These are phyloP conservation scores for Boleophthalmus pectinirostris DNA, from an alignment of 2,113 vertebrate species.

Conservation along the genomic window DNA sequence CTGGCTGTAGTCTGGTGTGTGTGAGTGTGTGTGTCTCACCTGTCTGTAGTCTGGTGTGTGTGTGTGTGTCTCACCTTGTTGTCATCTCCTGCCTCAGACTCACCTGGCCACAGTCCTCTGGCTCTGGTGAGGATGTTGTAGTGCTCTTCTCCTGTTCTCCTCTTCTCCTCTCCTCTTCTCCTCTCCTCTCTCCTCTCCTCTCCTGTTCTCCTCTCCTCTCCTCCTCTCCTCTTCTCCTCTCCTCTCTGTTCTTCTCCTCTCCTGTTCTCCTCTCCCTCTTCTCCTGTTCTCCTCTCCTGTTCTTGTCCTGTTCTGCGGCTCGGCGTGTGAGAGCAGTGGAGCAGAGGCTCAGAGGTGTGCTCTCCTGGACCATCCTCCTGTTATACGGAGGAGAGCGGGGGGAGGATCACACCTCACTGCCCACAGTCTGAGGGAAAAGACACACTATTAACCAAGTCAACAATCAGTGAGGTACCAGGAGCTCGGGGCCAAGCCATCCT, in stretches of 20 bases:
- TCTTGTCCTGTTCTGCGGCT: not conserved
- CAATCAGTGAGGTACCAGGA: not conserved
- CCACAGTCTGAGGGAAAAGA: constrained; percentile 2
- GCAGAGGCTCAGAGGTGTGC: not conserved
- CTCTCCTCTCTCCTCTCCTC: too few relatives aligned
- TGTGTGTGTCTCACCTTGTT: not conserved
- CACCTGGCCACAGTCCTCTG: not conserved
- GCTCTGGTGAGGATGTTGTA: not conserved
- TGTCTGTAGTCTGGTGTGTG: too few relatives aligned
- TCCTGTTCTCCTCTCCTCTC: too few relatives aligned
- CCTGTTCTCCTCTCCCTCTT: not conserved
- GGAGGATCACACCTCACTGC: not conserved
- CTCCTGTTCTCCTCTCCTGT: too few relatives aligned
- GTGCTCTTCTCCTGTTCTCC: too few relatives aligned
- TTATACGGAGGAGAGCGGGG: not conserved
- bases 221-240: too few relatives aligned
- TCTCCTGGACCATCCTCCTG: constrained; percentile 3
- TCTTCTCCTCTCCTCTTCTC: too few relatives aligned
- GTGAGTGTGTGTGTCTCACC: too few relatives aligned
- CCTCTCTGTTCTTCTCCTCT: too few relatives aligned
- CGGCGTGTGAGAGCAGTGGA: not conserved
- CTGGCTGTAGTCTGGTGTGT: too few relatives aligned
- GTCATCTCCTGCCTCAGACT: not conserved
- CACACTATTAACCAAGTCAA: not conserved
- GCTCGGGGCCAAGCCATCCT: too few relatives aligned